Percentiles rank a stretch among this genome's conserved stretches.
Conservation (phyloP, 2,113 vertebrate species). For the Oceanites oceanicus region DNA sequence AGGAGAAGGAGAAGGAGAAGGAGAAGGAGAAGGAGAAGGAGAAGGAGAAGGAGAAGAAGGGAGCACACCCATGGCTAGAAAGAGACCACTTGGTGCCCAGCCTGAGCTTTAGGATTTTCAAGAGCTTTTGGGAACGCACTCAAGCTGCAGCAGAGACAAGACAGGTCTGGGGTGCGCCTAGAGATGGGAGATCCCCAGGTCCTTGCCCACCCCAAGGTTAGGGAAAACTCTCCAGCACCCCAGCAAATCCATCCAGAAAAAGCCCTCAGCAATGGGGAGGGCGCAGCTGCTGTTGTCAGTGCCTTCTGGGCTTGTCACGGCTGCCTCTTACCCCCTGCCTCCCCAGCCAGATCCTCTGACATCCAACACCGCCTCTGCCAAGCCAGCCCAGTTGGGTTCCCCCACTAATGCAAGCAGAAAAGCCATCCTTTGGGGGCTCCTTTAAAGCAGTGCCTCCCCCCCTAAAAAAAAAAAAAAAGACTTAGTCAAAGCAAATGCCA, state of each 20-base stretch:
- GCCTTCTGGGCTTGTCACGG: neutral
- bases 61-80: neutral
- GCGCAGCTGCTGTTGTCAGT: slow-evolving; percentile 56
- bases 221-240: neutral
- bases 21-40: neutral
- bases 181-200: neutral
- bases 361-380: slow-evolving; percentile 38
- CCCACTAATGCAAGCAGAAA: neutral
- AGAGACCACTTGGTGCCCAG: neutral
- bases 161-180: neutral
- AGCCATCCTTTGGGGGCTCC: neutral
- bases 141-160: neutral
- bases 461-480: neutral
- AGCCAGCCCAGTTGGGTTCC: slow-evolving; percentile 24
- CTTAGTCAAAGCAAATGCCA: slow-evolving; percentile 46
- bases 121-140: neutral
- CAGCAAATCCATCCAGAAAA: neutral
- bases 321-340: neutral
- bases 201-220: neutral
- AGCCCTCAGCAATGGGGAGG: neutral
- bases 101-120: neutral
- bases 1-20: neutral
- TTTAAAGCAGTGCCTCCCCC: neutral
- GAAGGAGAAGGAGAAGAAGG: neutral
- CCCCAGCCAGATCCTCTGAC: slow-evolving; percentile 2